These are phyloP conservation scores for Scomber japonicus DNA, from an alignment of 2,113 vertebrate genomes.

Conservation along the genomic window DNA sequence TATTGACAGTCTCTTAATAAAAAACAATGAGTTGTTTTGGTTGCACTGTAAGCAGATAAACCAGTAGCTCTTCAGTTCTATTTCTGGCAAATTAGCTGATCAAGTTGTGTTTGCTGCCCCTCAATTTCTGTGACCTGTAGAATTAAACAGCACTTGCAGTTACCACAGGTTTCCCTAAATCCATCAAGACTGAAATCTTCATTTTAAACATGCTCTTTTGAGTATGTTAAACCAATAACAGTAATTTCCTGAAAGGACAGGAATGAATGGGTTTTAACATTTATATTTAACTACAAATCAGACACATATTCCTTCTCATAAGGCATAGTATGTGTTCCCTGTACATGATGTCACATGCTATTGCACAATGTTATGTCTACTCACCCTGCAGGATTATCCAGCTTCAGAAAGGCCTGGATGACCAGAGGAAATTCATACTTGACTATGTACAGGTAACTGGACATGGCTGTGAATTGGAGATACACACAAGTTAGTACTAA, in stretches of 20 bases:
- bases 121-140: no score
- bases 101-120: no score
- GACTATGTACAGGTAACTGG: slow-evolving; percentile 97
- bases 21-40: no score
- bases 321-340: not conserved
- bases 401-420: slow-evolving; percentile 88
- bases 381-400: slow-evolving; percentile 83
- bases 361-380: slow-evolving; percentile 29
- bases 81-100: no score
- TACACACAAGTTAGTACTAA: slow-evolving; percentile 20
- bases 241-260: not conserved
- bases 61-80: no score
- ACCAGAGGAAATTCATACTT: slow-evolving; percentile 96
- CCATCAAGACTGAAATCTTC: no score
- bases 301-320: not conserved
- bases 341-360: not conserved
- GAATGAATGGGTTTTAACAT: not conserved
- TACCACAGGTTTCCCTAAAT: no score
- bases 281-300: not conserved
- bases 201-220: no score
- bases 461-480: slow-evolving; percentile 88
- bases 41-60: no score
- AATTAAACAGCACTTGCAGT: no score
- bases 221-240: not conserved
- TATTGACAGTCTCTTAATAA: no score